Base-by-base conservation (phyloP, 92 coral and sea anemone species). In the Micromussa lordhowensis region DNA sequence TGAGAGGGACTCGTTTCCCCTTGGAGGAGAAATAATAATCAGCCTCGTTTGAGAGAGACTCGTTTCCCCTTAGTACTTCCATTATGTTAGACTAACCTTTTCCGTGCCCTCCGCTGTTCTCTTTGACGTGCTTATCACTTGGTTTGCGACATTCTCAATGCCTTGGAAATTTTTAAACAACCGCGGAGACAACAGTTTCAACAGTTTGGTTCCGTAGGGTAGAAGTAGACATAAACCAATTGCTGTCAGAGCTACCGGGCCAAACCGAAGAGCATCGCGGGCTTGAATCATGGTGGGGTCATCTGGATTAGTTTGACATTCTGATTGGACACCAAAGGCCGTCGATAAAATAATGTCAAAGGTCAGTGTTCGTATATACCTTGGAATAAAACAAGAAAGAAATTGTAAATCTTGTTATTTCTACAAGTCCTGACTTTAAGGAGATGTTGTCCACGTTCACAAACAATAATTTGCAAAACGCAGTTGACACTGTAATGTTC, bases 271-370 rank as follows among this genome's bases (percentile, higher is more conserved):
- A 68, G 92, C 91, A 1, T 49, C 79, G 15, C 88, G 32, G 18
- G 83, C 94, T 79, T 78, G 81, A 63, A 83, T 82, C 80, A 85
- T 79, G 48, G 88, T 48, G 28, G 95, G 90, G 81, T 92, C 95
- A 63, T 92, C 83, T 22, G 93, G 88, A 79, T 92, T 83, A 13
- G 93, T 92, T 61, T 92, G 95, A 72, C 92, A 87, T 22, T 90
- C 92, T 3, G 92, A 88, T 69, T 91, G 86, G 85, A 93, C 34
- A 21, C 95, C 95, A 75, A 93, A 93, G 3, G 88, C 87, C 14
- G 93, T 71, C 13, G 94, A 91, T 55, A 93, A 51, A 54, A 93
- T 89, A 58, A 91, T 59, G 48, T 92, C 95, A 69, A 92, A 75
- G 31, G 95, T 91, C 74, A 92, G 55, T 15, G 88, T 82, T 66